phyloP scores from a whole-genome alignment of 2,888 invertebrate species.

The Eupithecia centaureata region DNA sequence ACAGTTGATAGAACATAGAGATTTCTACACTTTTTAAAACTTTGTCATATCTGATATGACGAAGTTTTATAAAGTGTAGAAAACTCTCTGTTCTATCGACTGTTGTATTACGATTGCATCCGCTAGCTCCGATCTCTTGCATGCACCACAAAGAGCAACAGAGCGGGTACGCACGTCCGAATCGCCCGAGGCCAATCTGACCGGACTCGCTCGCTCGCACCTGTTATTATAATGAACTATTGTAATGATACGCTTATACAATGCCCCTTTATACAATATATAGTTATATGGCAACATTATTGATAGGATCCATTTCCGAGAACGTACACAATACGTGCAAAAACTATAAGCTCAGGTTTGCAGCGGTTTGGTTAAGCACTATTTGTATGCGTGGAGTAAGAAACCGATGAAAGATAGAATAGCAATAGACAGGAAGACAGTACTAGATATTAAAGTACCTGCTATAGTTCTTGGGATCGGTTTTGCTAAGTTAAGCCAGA shows the following conservation, averaged over 20 bases:
- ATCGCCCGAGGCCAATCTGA: conserved; percentile 65
- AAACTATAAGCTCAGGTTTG: neutral
- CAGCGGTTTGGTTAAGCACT: neutral
- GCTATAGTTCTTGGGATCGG: neutral
- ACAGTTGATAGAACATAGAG: neutral
- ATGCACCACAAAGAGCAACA: conserved; percentile 55
- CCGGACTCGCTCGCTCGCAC: conserved; percentile 66
- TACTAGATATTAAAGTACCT: no score
- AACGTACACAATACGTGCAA: conserved; percentile 6
- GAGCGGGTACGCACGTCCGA: conserved; percentile 66
- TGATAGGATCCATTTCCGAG: conserved; percentile 9
- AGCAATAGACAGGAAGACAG: conserved; percentile 1
- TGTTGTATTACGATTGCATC: neutral
- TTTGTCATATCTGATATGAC: neutral
- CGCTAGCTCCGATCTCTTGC: conserved; percentile 44
- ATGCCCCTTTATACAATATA: conserved; percentile 14
- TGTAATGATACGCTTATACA: conserved; percentile 53
- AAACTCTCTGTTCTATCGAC: neutral
- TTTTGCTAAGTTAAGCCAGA: neutral
- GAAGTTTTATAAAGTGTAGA: neutral
- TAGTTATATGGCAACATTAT: conserved; percentile 8
- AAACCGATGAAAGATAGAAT: neutral
- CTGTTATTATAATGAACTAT: conserved; percentile 73
- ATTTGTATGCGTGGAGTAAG: conserved; percentile 6
- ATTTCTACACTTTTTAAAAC: neutral